These are phyloP conservation scores for Anguilla megastoma DNA, from an alignment of 2,797 vertebrate genomes.

Conservation along the genomic window DNA sequence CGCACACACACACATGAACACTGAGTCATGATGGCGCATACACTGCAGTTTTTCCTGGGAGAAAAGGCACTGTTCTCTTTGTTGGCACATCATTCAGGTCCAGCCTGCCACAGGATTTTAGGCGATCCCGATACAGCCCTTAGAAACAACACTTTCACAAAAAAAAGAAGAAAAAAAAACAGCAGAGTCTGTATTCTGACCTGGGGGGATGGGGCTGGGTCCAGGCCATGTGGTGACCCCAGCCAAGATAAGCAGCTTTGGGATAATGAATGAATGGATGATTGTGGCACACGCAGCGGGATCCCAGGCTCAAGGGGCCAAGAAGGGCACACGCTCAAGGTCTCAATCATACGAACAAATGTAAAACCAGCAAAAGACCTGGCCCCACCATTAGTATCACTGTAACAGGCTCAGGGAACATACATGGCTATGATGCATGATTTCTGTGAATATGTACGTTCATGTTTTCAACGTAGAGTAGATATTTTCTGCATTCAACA, in stretches of 20 bases:
- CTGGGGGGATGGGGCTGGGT: neutral
- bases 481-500: neutral
- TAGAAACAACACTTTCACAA: neutral
- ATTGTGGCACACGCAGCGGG: constrained; percentile 30
- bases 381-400: constrained; percentile 44
- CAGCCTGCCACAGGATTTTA: neutral
- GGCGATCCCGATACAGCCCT: neutral
- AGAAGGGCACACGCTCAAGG: constrained; percentile 24
- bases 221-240: constrained; percentile 21
- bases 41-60: neutral
- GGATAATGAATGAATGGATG: constrained; percentile 47
- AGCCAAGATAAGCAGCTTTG: constrained; percentile 49
- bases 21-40: neutral
- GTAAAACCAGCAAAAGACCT: constrained; percentile 36
- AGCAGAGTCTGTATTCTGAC: neutral
- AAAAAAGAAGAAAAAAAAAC: neutral
- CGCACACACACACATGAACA: neutral
- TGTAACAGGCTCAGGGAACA: constrained; percentile 43
- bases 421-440: constrained; percentile 27
- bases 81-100: neutral
- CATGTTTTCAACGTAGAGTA: neutral
- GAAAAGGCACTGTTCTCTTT: neutral
- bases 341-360: constrained; percentile 14
- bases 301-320: constrained; percentile 34
- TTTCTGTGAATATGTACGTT: neutral